Conservation (phyloP, 2,113 vertebrate species). For the Anseranas semipalmata region DNA sequence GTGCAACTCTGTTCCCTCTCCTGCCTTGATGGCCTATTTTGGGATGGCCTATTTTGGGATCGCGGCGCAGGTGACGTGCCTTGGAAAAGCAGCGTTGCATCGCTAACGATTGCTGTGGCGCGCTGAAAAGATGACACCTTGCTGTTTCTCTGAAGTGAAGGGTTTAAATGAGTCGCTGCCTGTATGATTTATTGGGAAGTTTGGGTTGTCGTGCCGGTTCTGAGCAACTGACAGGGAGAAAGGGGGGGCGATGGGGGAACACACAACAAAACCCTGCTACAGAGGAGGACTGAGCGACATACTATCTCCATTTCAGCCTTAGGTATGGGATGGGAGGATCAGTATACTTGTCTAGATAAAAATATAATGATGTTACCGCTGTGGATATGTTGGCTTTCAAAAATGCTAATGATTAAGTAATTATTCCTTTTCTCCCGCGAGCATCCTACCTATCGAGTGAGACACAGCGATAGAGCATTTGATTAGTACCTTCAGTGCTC, state of each 20-base stretch:
- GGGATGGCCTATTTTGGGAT: constrained; percentile 57
- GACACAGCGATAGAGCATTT: neutral
- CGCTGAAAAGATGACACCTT: neutral
- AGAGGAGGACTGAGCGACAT: neutral
- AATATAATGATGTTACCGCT: neutral
- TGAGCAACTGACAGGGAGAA: neutral
- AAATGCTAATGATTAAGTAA: constrained; percentile 15
- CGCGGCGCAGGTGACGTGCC: constrained; percentile 16
- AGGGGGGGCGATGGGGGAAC: neutral
- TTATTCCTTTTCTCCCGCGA: neutral
- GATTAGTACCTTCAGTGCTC: constrained; percentile 36
- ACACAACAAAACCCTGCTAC: neutral
- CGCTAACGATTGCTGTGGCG: neutral
- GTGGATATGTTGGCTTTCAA: neutral
- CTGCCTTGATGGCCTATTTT: constrained; percentile 20
- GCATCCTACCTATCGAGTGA: neutral
- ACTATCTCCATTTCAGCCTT: neutral
- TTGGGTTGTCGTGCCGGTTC: neutral
- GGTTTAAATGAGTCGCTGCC: neutral
- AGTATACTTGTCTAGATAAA: neutral
- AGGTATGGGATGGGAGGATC: neutral
- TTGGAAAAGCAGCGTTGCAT: neutral
- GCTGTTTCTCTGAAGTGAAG: neutral
- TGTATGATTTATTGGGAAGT: constrained; percentile 9
- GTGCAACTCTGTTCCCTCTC: neutral